Conservation (phyloP, 2,797 vertebrate species). For the Enteromius paludinosus region DNA sequence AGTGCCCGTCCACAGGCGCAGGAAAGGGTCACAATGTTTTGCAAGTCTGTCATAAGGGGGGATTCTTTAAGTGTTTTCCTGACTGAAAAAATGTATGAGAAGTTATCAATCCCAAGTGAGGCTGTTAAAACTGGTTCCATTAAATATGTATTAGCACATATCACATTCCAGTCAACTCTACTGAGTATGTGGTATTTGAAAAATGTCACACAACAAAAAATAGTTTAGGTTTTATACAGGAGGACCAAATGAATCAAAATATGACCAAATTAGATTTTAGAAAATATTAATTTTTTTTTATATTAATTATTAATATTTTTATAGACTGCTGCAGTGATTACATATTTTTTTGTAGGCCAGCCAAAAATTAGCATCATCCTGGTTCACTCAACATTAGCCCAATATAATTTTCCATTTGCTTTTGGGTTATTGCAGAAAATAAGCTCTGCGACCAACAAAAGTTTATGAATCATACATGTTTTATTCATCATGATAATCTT, state of each 20-base stretch:
- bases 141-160: slow-evolving; percentile 12
- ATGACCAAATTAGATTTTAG: not conserved
- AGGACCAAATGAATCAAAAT: not conserved
- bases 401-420: not conserved
- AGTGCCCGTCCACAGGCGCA: not conserved
- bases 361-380: not conserved
- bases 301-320: too few relatives aligned
- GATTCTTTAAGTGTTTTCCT: not conserved
- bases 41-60: not conserved
- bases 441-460: not conserved
- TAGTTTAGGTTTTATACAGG: not conserved
- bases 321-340: not conserved
- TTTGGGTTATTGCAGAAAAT: not conserved
- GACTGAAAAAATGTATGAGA: slow-evolving; percentile 10
- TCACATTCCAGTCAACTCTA: not conserved
- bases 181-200: not conserved
- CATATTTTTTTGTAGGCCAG: not conserved
- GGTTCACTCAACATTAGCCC: not conserved
- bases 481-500: not conserved
- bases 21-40: slow-evolving; percentile 13
- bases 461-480: not conserved
- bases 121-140: not conserved
- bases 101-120: not conserved
- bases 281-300: too few relatives aligned
- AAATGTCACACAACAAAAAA: not conserved